Base-by-base conservation (phyloP, 2,888 invertebrate genomes). In the Macropis europaea region DNA sequence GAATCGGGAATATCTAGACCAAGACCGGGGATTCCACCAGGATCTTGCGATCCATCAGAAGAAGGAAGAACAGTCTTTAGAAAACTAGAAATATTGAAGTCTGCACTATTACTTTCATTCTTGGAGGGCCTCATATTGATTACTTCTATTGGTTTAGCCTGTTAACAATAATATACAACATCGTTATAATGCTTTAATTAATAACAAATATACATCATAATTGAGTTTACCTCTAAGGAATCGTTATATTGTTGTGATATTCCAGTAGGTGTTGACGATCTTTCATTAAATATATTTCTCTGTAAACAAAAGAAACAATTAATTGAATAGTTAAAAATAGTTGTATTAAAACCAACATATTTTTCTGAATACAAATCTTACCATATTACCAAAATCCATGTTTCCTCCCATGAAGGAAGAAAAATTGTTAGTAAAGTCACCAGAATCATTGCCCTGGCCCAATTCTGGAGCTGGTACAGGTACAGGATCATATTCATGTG, bases 391-490 rank as follows among this genome's bases (percentile, higher is more conserved):
- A 84, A 94, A 94, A 24, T 93, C 92, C 80, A 93, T 90, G 77
- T 92, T 92, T 45, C 93, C 92, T 75, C 93, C 93, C 86, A 94
- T 92, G 81, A 94, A 94, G 78, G 93, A 94, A 3, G 92, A 90
- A 81, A 93, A 94, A 42, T 93, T 93, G 82, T 93, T 93, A n/a
- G 87, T 86, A 43, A 90, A 90, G 28, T 89, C 89, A 9, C 82
- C 74, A 0, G 86, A 73, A 13, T 81, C 87, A 30, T 82, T 86
- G 15, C 77, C 79, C 34, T 86, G 84, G 4, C 67, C 68, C 53
- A 82, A 56, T 11, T 88, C 88, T n/a, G 86, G 84, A 3, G 85
- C 83, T n/a, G 88, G 86, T 28, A 87, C 85, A 13, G 84, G 86
- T 26, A 82, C 74, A 30, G 89, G 88, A 63, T 89, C 89, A 59